Evolutionary conservation across 2,797 vertebrate genomes (phyloP).

Genomic region (Ceryle rudis): DNA sequence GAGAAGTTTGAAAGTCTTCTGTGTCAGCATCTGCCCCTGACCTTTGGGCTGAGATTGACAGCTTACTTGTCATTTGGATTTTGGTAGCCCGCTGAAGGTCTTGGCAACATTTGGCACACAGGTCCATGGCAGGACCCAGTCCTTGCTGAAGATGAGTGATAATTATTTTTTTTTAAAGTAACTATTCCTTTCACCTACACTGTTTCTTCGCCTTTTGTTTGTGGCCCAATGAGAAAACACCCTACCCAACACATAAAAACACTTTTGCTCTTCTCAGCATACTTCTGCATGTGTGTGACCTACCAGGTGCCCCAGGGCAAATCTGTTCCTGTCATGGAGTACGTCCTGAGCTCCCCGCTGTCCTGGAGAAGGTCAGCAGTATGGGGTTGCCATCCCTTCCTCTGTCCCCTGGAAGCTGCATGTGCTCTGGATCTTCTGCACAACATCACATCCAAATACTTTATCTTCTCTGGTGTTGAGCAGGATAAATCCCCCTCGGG

Average conservation of each 20-base stretch:
- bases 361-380: not conserved
- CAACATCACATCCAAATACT: not conserved
- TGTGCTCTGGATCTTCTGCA: not conserved
- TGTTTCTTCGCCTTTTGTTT: slow-evolving; percentile 8
- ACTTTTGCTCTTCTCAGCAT: not conserved
- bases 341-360: not conserved
- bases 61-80: not conserved
- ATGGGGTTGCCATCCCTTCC: not conserved
- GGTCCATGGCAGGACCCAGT: not conserved
- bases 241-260: not conserved
- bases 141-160: not conserved
- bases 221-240: not conserved
- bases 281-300: not conserved
- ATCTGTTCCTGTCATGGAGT: not conserved
- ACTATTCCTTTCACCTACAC: not conserved
- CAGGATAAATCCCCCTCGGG: not conserved
- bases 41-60: not conserved
- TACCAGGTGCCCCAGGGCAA: not conserved
- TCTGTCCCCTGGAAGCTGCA: not conserved
- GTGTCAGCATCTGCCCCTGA: not conserved
- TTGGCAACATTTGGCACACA: not conserved
- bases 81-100: not conserved
- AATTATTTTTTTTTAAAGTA: not conserved
- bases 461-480: not conserved
- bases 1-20: not conserved